Conservation (phyloP, 2,797 vertebrate species). For the Coluber constrictor region DNA sequence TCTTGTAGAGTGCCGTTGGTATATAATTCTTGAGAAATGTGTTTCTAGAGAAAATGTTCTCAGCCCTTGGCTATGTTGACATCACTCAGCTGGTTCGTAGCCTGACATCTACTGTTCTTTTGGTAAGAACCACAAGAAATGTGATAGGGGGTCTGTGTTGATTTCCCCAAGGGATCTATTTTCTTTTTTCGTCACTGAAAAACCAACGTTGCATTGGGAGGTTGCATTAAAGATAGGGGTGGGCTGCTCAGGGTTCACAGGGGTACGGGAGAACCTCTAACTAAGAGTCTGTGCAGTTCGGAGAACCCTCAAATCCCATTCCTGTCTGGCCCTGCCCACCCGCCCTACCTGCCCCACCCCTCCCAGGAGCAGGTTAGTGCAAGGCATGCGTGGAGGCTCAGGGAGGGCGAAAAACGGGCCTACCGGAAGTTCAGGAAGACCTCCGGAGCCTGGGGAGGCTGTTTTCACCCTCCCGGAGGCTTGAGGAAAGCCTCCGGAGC, state of each 20-base stretch:
- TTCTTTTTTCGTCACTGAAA: not conserved
- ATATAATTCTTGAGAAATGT: not conserved
- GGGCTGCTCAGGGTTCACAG: too few relatives aligned
- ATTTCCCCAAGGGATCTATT: not conserved
- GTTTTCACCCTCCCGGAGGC: fast-evolving
- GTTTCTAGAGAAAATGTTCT: not conserved
- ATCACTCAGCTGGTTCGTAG: not conserved
- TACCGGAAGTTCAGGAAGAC: too few relatives aligned
- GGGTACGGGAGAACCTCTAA: too few relatives aligned
- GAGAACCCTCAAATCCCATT: too few relatives aligned
- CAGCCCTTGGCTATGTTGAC: not conserved
- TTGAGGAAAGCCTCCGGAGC: too few relatives aligned
- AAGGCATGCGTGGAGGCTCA: too few relatives aligned
- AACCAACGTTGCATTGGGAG: not conserved
- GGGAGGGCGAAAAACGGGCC: too few relatives aligned
- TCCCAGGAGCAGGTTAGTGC: too few relatives aligned
- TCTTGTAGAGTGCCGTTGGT: not conserved
- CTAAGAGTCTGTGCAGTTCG: too few relatives aligned
- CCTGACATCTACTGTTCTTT: not conserved
- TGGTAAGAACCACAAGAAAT: not conserved
- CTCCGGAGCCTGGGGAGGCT: too few relatives aligned
- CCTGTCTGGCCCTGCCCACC: too few relatives aligned
- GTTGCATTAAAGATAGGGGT: not conserved
- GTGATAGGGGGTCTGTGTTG: not conserved
- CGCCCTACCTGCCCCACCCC: too few relatives aligned